A percentile compares a stretch with the other conserved stretches of the same genome.
phyloP scores from a whole-genome alignment of 1,140 invertebrate species.

The Tetramorium alpestre region DNA sequence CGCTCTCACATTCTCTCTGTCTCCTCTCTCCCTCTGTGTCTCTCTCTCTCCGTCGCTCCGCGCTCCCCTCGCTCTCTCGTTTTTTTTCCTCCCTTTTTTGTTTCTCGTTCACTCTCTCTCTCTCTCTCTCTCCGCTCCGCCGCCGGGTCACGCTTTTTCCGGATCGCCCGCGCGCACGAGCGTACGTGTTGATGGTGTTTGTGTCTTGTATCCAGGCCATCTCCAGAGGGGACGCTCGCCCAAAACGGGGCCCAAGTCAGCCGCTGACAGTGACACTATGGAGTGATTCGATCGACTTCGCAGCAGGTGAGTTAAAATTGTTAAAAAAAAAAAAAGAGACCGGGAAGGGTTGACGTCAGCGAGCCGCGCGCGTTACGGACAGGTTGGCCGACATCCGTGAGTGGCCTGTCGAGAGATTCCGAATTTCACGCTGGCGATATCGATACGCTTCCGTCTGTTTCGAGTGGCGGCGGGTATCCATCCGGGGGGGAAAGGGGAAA shows the following conservation, averaged over 20 bases:
- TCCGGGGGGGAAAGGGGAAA: too few species aligned
- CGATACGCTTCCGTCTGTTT: background rate
- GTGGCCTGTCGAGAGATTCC: background rate
- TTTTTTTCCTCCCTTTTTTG: too few species aligned
- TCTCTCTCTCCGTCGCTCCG: background rate
- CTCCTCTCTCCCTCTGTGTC: background rate
- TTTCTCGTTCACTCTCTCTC: too few species aligned
- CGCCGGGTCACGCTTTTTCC: too few species aligned
- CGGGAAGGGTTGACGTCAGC: background rate
- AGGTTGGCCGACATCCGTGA: background rate
- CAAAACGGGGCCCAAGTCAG: background rate
- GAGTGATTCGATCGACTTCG: constrained; percentile 41
- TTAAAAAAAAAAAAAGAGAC: background rate
- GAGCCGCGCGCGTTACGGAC: background rate
- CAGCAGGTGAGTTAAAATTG: constrained; percentile 19
- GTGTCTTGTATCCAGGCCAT: constrained; percentile 21
- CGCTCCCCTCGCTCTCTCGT: too few species aligned
- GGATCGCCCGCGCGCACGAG: background rate
- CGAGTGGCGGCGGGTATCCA: too few species aligned
- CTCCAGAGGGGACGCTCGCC: background rate
- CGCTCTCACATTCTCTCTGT: background rate
- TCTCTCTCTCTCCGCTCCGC: background rate
- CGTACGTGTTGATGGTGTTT: constrained; percentile 40
- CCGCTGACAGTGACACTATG: constrained; percentile 48
- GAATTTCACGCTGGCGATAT: background rate